These are phyloP conservation scores for Microchrysa polita DNA, from an alignment of 2,888 invertebrate species.

Conservation along the genomic window DNA sequence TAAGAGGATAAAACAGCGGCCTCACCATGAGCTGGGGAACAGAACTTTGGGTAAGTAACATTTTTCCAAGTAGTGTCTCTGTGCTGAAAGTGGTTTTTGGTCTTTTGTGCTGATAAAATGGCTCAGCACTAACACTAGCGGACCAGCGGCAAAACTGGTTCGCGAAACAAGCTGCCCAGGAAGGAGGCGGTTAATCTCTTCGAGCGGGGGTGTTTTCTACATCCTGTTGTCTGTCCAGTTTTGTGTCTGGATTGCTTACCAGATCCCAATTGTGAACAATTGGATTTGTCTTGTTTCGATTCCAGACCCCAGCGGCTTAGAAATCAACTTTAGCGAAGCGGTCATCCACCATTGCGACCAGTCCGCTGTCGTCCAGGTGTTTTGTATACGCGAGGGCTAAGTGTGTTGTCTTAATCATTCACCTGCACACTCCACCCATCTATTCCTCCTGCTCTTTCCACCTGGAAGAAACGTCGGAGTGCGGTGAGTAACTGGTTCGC, in stretches of 20 bases:
- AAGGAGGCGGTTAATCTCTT: neutral
- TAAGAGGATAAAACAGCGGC: neutral
- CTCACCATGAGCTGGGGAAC: constrained; percentile 64
- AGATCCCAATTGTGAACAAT: neutral
- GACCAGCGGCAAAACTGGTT: constrained; percentile 21
- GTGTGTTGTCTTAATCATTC: constrained; percentile 13
- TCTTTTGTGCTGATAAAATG: constrained; percentile 3
- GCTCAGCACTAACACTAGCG: neutral
- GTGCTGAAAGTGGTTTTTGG: constrained; percentile 45
- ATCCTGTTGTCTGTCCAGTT: constrained; percentile 25
- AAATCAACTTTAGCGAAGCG: neutral
- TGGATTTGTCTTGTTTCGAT: neutral
- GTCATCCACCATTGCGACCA: neutral
- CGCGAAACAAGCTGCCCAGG: constrained; percentile 3
- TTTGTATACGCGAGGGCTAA: neutral
- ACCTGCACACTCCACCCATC: constrained; percentile 7
- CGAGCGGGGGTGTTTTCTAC: constrained; percentile 32
- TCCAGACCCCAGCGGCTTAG: neutral
- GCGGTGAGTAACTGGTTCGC: constrained; percentile 12
- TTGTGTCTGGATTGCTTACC: neutral
- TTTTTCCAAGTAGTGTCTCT: neutral
- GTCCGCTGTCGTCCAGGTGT: constrained; percentile 20
- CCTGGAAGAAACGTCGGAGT: neutral
- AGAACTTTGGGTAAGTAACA: constrained; percentile 63
- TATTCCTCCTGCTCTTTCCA: neutral